These are phyloP conservation scores for Galagoides demidoff DNA, from an alignment of 2,797 vertebrate genomes.

Conservation along the genomic window DNA sequence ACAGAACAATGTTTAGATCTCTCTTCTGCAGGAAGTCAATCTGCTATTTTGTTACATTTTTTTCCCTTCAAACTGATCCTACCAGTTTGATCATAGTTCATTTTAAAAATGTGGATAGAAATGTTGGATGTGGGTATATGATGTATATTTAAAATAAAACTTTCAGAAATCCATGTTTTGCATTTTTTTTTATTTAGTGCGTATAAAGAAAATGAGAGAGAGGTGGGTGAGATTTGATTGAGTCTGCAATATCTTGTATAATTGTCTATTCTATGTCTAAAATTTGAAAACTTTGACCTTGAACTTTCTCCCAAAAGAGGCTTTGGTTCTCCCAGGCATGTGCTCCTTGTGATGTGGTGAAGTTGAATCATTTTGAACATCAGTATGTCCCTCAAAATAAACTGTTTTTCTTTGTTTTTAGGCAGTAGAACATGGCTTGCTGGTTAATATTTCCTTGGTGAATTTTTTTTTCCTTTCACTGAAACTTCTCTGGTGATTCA, in stretches of 20 bases:
- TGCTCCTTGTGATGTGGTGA: neutral
- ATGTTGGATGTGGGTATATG: neutral
- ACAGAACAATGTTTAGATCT: neutral
- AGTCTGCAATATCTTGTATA: neutral
- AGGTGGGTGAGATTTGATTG: neutral
- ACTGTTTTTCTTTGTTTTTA: constrained; percentile 45
- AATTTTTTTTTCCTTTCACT: constrained; percentile 6
- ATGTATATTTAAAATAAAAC: neutral
- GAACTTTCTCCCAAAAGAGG: neutral
- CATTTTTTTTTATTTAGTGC: neutral
- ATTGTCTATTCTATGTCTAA: constrained; percentile 39
- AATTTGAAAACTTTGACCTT: constrained; percentile 31
- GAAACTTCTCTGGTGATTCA: constrained; percentile 20
- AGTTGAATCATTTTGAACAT: neutral
- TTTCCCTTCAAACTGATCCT: neutral
- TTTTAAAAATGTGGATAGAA: neutral
- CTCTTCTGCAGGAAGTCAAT: neutral
- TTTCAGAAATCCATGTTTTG: neutral
- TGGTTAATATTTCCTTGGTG: constrained; percentile 23
- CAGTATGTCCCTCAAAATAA: neutral
- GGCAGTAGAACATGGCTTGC: neutral
- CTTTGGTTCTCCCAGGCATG: neutral
- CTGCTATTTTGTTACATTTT: neutral
- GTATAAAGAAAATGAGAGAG: neutral
- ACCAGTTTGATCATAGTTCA: neutral